These are phyloP conservation scores for Platygyra sinensis DNA, from an alignment of 64 coral and sea anemone genomes.

Conservation along the genomic window DNA sequence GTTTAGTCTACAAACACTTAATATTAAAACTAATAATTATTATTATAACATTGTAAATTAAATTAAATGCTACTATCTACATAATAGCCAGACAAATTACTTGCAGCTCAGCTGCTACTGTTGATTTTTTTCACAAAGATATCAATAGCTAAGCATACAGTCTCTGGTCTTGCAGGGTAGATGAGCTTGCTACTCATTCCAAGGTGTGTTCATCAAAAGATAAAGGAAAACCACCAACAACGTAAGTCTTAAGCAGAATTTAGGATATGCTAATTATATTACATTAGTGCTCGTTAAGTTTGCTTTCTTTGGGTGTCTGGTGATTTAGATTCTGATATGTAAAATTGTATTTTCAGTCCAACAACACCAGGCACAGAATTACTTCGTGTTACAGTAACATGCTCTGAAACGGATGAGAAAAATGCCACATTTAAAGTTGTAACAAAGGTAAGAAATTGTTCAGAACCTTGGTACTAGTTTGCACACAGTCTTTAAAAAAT, in stretches of 20 bases:
- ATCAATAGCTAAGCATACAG: too few relatives aligned
- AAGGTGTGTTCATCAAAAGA: constrained; percentile 76
- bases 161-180: constrained; percentile 42
- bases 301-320: not conserved
- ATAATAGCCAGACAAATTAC: too few relatives aligned
- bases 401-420: constrained; percentile 89
- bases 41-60: too few relatives aligned
- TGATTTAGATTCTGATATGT: not conserved
- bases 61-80: too few relatives aligned
- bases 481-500: too few relatives aligned
- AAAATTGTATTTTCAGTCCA: constrained; percentile 53
- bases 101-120: not conserved
- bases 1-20: too few relatives aligned
- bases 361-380: constrained; percentile 70
- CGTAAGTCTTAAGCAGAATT: constrained; percentile 33
- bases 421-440: constrained; percentile 95
- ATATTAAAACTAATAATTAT: too few relatives aligned
- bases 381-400: constrained; percentile 87
- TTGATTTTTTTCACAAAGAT: not conserved
- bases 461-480: too few relatives aligned
- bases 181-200: constrained; percentile 70
- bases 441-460: constrained; percentile 67
- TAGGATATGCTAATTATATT: too few relatives aligned
- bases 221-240: constrained; percentile 48
- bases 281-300: too few relatives aligned